A percentile compares a stretch with the other conserved stretches of the same genome.
Evolutionary conservation across 2,888 invertebrate species (phyloP).

Genomic region (Scaptomyza polygonia): DNA sequence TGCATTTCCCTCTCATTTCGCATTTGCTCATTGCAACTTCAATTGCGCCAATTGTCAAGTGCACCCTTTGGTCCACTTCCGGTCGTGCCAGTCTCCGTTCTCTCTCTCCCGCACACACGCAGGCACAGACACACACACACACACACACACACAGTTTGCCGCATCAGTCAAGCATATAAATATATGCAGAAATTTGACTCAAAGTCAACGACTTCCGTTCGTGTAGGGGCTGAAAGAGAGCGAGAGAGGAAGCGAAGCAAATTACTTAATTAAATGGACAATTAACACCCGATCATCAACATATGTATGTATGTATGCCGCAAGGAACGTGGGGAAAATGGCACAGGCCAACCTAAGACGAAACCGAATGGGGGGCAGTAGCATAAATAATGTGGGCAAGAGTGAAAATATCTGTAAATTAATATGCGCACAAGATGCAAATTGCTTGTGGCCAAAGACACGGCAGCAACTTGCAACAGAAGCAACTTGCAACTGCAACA

Average conservation of each 20-base stretch:
- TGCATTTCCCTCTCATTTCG: constrained; percentile 38
- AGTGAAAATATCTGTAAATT: constrained; percentile 78
- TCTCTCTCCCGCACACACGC: constrained; percentile 12
- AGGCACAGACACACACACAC: constrained; percentile 16
- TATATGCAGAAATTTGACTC: constrained; percentile 59
- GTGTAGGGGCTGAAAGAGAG: constrained; percentile 23
- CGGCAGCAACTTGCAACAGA: constrained; percentile 40
- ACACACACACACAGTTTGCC: constrained; percentile 14
- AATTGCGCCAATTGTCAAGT: constrained; percentile 61
- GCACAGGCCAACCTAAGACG: constrained; percentile 43
- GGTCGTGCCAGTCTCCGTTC: constrained; percentile 37
- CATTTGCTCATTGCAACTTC: constrained; percentile 41
- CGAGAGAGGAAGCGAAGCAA: constrained; percentile 64
- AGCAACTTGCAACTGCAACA: constrained; percentile 40
- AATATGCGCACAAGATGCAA: constrained; percentile 81
- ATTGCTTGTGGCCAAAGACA: constrained; percentile 76
- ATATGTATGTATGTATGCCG: constrained; percentile 10
- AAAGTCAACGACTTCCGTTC: constrained; percentile 83
- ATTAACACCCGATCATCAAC: constrained; percentile 78
- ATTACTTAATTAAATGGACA: constrained; percentile 82
- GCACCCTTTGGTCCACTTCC: constrained; percentile 57
- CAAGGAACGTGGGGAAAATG: constrained; percentile 34
- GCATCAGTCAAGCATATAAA: constrained; percentile 30
- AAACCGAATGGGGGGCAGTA: background rate
- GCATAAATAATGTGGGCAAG: constrained; percentile 74